Percentiles rank a stretch among this genome's conserved stretches.
Evolutionary conservation across 2,888 invertebrate species (phyloP).

Genomic region (Drosophila falleni): DNA sequence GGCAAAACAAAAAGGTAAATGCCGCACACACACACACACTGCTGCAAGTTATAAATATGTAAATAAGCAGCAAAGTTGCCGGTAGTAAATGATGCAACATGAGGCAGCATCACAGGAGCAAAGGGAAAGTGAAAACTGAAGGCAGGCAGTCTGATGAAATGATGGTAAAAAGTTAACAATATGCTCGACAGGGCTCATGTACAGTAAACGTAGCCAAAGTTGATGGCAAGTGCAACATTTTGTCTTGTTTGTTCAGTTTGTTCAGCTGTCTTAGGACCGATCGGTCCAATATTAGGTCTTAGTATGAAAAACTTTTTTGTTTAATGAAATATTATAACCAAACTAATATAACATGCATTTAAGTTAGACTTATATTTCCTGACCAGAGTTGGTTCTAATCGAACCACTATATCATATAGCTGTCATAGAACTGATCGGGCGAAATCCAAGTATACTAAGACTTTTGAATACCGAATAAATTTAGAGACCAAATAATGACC

Average conservation of each 20-base stretch:
- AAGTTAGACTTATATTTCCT: too few relatives aligned
- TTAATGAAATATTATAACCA: too few relatives aligned
- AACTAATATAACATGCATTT: too few relatives aligned
- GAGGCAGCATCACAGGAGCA: constrained; percentile 1
- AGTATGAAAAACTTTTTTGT: too few relatives aligned
- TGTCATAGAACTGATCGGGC: too few relatives aligned
- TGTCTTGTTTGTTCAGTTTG: constrained; percentile 37
- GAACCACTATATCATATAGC: too few relatives aligned
- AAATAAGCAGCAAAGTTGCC: constrained; percentile 74
- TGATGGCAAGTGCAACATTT: constrained; percentile 53
- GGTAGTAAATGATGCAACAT: constrained; percentile 47
- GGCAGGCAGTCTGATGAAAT: constrained; percentile 30
- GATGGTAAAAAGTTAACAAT: constrained; percentile 64
- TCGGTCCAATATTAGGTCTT: too few relatives aligned
- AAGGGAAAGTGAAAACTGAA: neutral
- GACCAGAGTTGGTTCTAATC: too few relatives aligned
- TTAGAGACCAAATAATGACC: too few relatives aligned
- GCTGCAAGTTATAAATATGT: constrained; percentile 73
- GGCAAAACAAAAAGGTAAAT: constrained; percentile 59
- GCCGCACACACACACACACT: constrained; percentile 25
- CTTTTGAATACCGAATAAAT: too few relatives aligned
- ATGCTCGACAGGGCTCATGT: constrained; percentile 68
- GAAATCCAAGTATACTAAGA: too few relatives aligned
- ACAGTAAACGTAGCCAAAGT: constrained; percentile 58
- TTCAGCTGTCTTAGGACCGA: too few relatives aligned